Percentiles rank a stretch among this genome's conserved stretches.
These are phyloP conservation scores for Heliocidaris erythrogramma DNA, from an alignment of 35 echinoderm and acorn worm genomes.

Conservation along the genomic window DNA sequence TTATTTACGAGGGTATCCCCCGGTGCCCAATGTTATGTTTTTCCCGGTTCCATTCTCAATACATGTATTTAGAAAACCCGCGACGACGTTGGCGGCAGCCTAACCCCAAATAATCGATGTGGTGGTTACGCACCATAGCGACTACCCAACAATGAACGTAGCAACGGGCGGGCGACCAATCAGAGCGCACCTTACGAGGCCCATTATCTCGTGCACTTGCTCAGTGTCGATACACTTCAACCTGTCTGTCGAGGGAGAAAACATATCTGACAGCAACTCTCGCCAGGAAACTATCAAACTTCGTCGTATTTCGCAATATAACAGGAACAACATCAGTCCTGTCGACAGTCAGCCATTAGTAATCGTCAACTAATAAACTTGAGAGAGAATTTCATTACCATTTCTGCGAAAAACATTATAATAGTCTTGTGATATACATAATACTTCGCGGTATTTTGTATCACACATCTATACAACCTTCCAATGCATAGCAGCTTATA, in stretches of 20 bases:
- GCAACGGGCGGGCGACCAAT: constrained; percentile 25
- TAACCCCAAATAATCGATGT: constrained; percentile 43
- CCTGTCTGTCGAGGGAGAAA: background rate
- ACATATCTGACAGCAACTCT: constrained; percentile 6
- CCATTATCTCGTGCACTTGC: background rate
- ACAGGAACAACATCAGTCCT: background rate
- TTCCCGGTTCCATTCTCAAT: background rate
- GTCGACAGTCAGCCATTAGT: background rate
- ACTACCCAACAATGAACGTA: constrained; percentile 27
- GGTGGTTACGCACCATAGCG: constrained; percentile 23
- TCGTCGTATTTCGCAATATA: background rate
- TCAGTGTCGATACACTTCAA: too few relatives aligned
- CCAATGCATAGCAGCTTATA: background rate
- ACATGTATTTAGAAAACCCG: constrained; percentile 19
- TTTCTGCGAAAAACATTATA: background rate
- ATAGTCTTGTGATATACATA: background rate
- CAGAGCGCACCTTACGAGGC: background rate
- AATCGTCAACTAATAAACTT: background rate
- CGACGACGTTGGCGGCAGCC: constrained; percentile 17
- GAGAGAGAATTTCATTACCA: background rate
- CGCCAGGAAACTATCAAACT: background rate
- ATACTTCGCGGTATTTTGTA: background rate
- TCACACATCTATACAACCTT: background rate
- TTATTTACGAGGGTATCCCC: constrained; percentile 23
- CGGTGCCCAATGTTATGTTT: background rate